Base-by-base conservation (phyloP, 2,888 invertebrate genomes). In the Dilophus febrilis region DNA sequence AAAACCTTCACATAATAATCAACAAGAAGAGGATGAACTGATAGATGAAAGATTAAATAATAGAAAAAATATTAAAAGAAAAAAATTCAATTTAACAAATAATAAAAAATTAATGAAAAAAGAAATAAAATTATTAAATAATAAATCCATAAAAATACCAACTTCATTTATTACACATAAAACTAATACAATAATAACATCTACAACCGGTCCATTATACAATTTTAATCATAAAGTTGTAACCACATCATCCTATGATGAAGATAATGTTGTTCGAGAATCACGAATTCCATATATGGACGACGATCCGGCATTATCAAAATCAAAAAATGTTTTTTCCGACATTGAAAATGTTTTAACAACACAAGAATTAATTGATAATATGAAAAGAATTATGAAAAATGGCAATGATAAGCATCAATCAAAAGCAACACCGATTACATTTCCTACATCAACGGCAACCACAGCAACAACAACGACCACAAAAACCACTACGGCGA, bases 301-400 rank as follows among this genome's bases (percentile, higher is more conserved):
- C 50, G n/a, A n/a, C n/a, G n/a, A 43, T 49, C 50, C 45, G 48
- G 50, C 44, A 53, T 49, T 47, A 49, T 53, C 45, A 16, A 12
- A 13, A 17, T 3, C 17, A 51, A 55, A 33, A 12, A 38, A 40
- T 22, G 41, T 44, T 47, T 55, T 47, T 31, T 44, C 44, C 28
- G 46, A 42, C 17, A 22, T 22, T 22, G 46, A 40, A 10, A 54
- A 55, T 35, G 56, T 58, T 32, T 57, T 57, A 42, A 58, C 58
- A 33, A 55, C 57, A 37, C 59, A 59, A 42, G 59, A 58, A 44
- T 48, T 62, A 28, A 56, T 55, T 17, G 56, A 58, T 47, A 58
- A 61, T 40, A 61, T 62, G 61, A 51, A 57, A 44, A 59, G 61
- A 17, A 61, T 61, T 34, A 57, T 61, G 57, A 56, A 58, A 44